These are phyloP conservation scores for Takifugu rubripes DNA, from an alignment of 2,797 vertebrate species.

Conservation along the genomic window DNA sequence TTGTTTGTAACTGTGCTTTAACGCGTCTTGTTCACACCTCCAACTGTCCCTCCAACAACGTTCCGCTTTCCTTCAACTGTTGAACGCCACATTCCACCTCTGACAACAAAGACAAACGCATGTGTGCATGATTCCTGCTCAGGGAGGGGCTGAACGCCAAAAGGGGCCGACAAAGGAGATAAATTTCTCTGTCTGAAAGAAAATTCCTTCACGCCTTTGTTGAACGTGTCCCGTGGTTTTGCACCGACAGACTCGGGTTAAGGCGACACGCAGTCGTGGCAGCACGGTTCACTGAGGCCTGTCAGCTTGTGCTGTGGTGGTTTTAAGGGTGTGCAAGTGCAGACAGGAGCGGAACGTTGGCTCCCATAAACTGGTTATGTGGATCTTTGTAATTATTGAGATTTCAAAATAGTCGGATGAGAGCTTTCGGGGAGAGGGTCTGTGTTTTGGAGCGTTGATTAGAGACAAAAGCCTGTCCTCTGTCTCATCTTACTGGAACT, in stretches of 20 bases:
- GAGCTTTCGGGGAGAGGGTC: not conserved
- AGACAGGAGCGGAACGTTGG: constrained; percentile 9
- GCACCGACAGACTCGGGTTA: constrained; percentile 16
- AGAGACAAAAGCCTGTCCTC: not conserved
- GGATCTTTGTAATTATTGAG: constrained; percentile 26
- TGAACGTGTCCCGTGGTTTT: constrained; percentile 26
- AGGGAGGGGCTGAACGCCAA: constrained; percentile 43
- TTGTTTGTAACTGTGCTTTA: constrained; percentile 19
- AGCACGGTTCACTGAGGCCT: constrained; percentile 12
- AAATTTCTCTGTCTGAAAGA: constrained; percentile 56
- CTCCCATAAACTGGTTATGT: constrained; percentile 1
- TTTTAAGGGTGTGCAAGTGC: constrained; percentile 24
- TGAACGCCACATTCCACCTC: constrained; percentile 41
- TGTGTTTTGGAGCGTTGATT: constrained; percentile 1
- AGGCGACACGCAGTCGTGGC: constrained; percentile 5
- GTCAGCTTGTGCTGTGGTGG: constrained; percentile 11
- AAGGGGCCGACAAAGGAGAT: constrained; percentile 48
- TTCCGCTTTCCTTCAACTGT: constrained; percentile 35
- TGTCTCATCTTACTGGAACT: not conserved
- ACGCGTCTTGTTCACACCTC: constrained; percentile 10
- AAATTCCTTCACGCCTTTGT: constrained; percentile 35
- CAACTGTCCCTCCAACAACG: not conserved
- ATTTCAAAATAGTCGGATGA: constrained; percentile 17
- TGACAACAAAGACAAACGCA: constrained; percentile 54
- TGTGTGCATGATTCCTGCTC: constrained; percentile 59